phyloP scores from a whole-genome alignment of 1,140 invertebrate genomes.

The Saccostrea echinata region DNA sequence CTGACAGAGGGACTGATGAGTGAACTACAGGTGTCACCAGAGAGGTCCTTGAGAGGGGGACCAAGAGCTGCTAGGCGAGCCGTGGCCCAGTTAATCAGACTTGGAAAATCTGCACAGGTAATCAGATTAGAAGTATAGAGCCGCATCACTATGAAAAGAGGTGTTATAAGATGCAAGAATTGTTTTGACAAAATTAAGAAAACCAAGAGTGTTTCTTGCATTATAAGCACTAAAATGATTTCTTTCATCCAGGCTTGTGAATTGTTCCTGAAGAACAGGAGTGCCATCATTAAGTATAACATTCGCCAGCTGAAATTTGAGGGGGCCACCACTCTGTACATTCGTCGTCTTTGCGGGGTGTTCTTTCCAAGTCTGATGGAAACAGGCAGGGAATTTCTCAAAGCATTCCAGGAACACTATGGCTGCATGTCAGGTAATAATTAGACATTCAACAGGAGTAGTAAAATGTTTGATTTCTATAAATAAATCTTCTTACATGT shows the following conservation, averaged over 20 bases:
- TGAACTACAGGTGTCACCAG: constrained; percentile 88
- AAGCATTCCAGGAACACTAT: constrained; percentile 87
- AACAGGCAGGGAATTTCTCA: constrained; percentile 91
- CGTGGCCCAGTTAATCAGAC: constrained; percentile 91
- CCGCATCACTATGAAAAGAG: background rate
- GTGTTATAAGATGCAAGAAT: too few species aligned
- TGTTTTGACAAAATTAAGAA: too few species aligned
- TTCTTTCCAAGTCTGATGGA: constrained; percentile 94
- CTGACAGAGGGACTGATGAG: constrained; percentile 92
- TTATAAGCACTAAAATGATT: background rate
- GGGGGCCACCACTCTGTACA: constrained; percentile 91
- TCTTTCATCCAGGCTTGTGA: constrained; percentile 86
- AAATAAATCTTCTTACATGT: background rate
- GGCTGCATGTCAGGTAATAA: constrained; percentile 85
- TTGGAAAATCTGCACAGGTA: constrained; percentile 86
- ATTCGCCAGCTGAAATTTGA: constrained; percentile 93
- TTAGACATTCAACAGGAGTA: background rate
- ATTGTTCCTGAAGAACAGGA: constrained; percentile 92
- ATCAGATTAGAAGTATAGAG: background rate
- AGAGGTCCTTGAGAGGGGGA: constrained; percentile 94
- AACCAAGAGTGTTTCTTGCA: too few species aligned
- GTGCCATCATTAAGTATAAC: constrained; percentile 89
- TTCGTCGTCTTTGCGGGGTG: constrained; percentile 90
- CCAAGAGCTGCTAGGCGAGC: constrained; percentile 91
- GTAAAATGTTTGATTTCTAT: background rate